phyloP scores from a whole-genome alignment of 2,888 invertebrate species.

The Volucella inanis region DNA sequence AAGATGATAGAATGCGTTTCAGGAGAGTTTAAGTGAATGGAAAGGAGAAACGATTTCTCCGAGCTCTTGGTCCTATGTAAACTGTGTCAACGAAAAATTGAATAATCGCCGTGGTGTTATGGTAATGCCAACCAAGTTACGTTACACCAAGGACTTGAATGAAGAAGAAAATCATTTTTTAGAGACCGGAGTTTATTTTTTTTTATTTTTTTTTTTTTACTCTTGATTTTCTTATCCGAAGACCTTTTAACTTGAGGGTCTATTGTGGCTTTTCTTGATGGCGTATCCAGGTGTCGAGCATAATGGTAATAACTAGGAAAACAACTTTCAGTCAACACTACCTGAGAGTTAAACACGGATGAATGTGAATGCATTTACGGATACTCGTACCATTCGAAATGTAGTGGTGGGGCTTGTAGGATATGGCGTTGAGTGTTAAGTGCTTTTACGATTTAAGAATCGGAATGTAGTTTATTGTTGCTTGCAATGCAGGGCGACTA shows the following conservation, averaged over 20 bases:
- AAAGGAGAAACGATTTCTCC: conserved; percentile 2
- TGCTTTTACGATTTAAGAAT: too few relatives aligned
- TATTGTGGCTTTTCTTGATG: conserved; percentile 50
- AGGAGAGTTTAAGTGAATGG: conserved; percentile 44
- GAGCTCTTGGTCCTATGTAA: conserved; percentile 51
- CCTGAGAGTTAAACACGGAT: conserved; percentile 5
- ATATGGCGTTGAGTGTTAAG: neutral
- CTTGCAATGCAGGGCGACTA: too few relatives aligned
- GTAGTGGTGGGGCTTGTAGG: neutral
- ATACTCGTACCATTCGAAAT: neutral
- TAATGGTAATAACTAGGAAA: conserved; percentile 60
- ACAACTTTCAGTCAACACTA: conserved; percentile 37
- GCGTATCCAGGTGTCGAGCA: conserved; percentile 42
- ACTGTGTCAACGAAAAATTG: conserved; percentile 72
- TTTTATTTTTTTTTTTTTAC: neutral
- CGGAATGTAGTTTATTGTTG: too few relatives aligned
- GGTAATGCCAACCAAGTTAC: conserved; percentile 34
- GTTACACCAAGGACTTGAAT: conserved; percentile 29
- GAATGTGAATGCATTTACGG: conserved; percentile 1
- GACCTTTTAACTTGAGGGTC: conserved; percentile 41
- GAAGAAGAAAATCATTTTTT: conserved; percentile 10
- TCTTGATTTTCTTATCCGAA: too few relatives aligned
- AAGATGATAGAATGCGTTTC: conserved; percentile 23
- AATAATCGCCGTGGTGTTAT: conserved; percentile 56
- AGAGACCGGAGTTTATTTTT: conserved; percentile 4